Base-by-base conservation (phyloP, 2,888 invertebrate species). In the Chrysotoxum bicinctum region DNA sequence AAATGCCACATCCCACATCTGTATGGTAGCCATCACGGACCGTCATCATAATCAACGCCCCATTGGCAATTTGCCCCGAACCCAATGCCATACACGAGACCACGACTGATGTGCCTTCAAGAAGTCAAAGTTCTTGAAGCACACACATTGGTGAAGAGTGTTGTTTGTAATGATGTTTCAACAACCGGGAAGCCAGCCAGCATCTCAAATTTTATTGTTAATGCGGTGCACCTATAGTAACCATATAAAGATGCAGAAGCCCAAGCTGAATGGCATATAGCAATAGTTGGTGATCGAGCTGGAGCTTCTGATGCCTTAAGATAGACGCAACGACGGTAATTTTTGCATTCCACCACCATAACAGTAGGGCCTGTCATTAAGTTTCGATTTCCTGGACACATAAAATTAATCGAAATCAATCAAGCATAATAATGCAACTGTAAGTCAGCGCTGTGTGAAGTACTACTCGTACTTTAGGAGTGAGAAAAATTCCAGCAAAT, bases 341-440 rank as follows among this genome's bases (percentile, higher is more conserved):
- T 80, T 79, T 75, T 70, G 75, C 79, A 84, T 84, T 75, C 84
- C 75, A 72, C 52, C 35, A 30, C 35, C 58, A 58, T 56, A 70
- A 66, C 75, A 35, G 64, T 84, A 84, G 84, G 80, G 75, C 50
- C 79, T 84, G 84, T 84, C 79, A 84, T 84, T 84, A 84, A 75
- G 84, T 79, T 74, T 84, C 75, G 84, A 84, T 80, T 84, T 84
- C 84, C 84, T 84, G 84, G 75, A 84, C 84, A 84, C 75, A 84
- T 79, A 75, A 80, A 84, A 84, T 84, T 84, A 79, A 84, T 84
- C 80, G 84, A 84, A 84, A 84, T 84, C 84, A 84, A 84, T 84
- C 84, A 84, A 72, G 60, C 80, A 75, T 58, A 62, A 70, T 80
- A 69, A 80, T 68, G 52, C 64, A 70, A 83, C 64, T 58, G 78